Conservation (phyloP, 2,888 invertebrate species). For the Frankliniella intonsa region DNA sequence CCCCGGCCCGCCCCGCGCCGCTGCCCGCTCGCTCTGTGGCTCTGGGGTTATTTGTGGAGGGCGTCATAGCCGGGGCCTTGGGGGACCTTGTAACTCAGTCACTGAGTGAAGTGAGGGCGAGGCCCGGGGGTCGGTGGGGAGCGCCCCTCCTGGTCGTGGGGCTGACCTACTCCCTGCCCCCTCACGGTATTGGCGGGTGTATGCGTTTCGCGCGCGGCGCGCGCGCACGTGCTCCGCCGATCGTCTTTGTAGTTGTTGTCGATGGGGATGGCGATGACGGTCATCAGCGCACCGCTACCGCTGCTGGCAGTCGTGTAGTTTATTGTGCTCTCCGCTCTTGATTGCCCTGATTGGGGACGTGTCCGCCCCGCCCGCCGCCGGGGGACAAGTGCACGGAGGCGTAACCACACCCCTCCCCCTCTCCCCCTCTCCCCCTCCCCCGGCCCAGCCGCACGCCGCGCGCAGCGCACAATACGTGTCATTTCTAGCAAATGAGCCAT, state of each 20-base stretch:
- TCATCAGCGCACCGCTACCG: neutral
- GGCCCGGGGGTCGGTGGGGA: neutral
- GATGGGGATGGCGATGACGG: neutral
- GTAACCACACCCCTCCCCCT: too few relatives aligned
- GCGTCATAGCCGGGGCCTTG: slow-evolving; percentile 3
- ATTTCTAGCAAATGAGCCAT: slow-evolving; percentile 25
- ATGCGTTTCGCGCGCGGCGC: neutral
- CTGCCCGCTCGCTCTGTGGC: neutral
- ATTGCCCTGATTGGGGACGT: neutral
- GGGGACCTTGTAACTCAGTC: slow-evolving; percentile 13
- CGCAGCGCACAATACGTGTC: neutral
- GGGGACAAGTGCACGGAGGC: too few relatives aligned
- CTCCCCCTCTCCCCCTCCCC: too few relatives aligned
- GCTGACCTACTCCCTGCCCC: neutral
- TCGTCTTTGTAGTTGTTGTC: neutral
- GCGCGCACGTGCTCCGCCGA: neutral
- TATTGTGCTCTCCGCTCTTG: too few relatives aligned
- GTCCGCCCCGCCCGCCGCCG: too few relatives aligned
- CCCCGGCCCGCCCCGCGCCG: neutral
- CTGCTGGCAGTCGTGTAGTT: too few relatives aligned
- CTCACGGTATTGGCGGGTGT: neutral
- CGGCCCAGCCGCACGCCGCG: neutral
- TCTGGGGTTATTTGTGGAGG: slow-evolving; percentile 10
- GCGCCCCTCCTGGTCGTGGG: too few relatives aligned
- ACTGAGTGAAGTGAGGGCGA: neutral